Base-by-base conservation (phyloP, 2,888 invertebrate species). In the Synanthedon vespiformis region DNA sequence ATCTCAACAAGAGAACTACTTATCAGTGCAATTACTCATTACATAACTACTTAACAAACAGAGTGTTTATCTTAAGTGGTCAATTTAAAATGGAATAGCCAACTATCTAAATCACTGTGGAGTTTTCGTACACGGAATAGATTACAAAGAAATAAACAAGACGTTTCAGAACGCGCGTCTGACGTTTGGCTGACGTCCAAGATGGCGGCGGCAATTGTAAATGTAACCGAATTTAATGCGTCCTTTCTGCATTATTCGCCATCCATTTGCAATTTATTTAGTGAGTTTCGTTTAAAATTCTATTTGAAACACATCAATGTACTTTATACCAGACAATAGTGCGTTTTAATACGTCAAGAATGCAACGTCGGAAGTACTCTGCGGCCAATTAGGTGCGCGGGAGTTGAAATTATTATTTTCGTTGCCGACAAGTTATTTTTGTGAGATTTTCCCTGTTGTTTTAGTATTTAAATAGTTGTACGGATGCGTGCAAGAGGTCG, bases 31-130 rank as follows among this genome's bases (percentile, higher is more conserved):
- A 44, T 44, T 6, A 44, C 14, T 44, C 14, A 44, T 44, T 44
- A 14, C 44, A 44, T 44, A 44, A 44, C 44, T 44, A 34, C 34
- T 34, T 34, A 34, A 34, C 44, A 44, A 44, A 44, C 14, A n/a
- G 6, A 44, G 14, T 2, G 14, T 14, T 44, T 59, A 60, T 61
- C 60, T 58, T 52, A 59, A 59, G 52, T 54, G 55, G 41, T 40
- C 44, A 44, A 53, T 57, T 54, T 11, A 50, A 34, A 54, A 54
- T 51, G 47, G 58, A 57, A 57, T 59, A 59, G 51, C 53, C 47
- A 47, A 49, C 48, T 51, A 54, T 56, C 55, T 50, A 50, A 50
- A 50, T 40, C 27, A n/a, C 50, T 14, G 8, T 34, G 4, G 14
- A 50, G 50, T 50, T 50, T 50, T 34, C 14, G 34, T 14, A 50